phyloP scores from a whole-genome alignment of 30 jellyfish, hydroid and myxozoan species.

The Turritopsis rubra region DNA sequence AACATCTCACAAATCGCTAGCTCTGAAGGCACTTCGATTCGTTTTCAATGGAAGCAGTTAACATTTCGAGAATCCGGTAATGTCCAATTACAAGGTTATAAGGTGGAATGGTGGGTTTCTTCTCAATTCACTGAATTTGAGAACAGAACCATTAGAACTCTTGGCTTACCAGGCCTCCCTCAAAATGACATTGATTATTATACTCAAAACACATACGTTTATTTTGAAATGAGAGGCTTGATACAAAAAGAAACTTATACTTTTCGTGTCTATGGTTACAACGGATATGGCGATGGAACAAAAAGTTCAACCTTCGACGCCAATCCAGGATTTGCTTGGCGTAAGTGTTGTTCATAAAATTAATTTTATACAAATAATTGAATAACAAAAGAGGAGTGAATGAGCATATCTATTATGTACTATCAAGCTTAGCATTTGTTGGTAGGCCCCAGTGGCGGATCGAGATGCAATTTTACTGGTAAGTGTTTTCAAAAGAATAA shows the following conservation, averaged over 20 bases:
- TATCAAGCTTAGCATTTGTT: too few relatives aligned
- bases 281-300: constrained; percentile 3
- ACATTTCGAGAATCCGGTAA: constrained; percentile 15
- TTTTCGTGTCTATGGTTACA: not conserved
- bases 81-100: not conserved
- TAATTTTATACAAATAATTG: not conserved
- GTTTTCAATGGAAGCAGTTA: constrained; percentile 1
- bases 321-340: not conserved
- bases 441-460: too few relatives aligned
- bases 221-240: not conserved
- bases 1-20: not conserved
- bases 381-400: not conserved
- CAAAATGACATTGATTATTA: not conserved
- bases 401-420: not conserved
- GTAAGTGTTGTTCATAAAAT: too few relatives aligned
- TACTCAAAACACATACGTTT: not conserved
- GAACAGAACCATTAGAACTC: not conserved
- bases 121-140: not conserved
- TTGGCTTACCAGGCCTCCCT: not conserved
- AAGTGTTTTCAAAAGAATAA: too few relatives aligned
- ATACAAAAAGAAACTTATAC: not conserved
- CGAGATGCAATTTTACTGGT: too few relatives aligned
- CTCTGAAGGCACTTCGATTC: not conserved
- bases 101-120: constrained; percentile 1
- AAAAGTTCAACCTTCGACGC: not conserved